Base-by-base conservation (phyloP, 2,888 invertebrate species). In the Cartodere bifasciata region DNA sequence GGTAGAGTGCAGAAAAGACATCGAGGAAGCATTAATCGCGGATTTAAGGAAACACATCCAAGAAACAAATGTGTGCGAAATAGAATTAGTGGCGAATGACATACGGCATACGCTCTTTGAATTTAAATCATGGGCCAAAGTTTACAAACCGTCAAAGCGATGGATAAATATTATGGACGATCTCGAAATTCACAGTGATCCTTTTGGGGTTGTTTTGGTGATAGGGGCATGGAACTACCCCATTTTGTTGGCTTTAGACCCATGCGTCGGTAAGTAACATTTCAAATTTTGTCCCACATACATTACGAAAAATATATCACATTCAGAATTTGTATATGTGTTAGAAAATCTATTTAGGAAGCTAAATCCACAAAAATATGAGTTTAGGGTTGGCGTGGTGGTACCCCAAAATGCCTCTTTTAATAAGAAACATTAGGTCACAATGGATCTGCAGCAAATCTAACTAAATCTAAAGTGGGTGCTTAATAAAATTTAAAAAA, bases 211-310 rank as follows among this genome's bases (percentile, higher is more conserved):
- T 13, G 84, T 81, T 2, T 68, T 98, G 3, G 67, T 87, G 1
- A 77, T 88, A 39, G 88, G 92, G 1, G 85, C 95, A 1, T 98
- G 97, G 97, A 98, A 98, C 65, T 97, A 95, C 64, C 97, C 97
- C 0, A 55, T 95, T 16, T 82, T 88, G 46, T 64, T 95, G 34
- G 63, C 79, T 2, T 52, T 92, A 14, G 63, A 79, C 37, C 94
- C 94, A 1, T 58, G 90, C 46, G 65, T 78, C 3, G 85, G 90
- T 52, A 39, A 42, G 47, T 45, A 28, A 11, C 9, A 17, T 28
- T 10, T 13, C 23, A 14, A 2, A 15, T 20, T 20, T n/a, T 20
- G 6, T 7, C 6, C 20, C 20, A 20, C 20, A 7, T 7, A 6
- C 20, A 20, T 20, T 20, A n/a, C n/a, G n/a, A n/a, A n/a, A n/a